Conservation (phyloP, 1,140 invertebrate species). For the Nixonia krombeini region DNA sequence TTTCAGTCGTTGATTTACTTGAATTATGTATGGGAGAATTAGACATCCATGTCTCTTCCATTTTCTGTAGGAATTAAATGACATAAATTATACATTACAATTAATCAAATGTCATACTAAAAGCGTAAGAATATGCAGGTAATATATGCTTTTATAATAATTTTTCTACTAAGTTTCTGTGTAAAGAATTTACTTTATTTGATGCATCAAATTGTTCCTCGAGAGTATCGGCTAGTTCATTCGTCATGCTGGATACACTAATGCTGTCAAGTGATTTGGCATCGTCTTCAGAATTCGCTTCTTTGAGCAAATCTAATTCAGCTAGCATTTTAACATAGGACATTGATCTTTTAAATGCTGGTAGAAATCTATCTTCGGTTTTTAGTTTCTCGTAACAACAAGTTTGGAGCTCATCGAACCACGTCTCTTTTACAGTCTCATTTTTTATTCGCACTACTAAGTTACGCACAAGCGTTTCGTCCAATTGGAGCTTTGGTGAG, state of each 20-base stretch:
- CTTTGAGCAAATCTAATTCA: conserved; percentile 82
- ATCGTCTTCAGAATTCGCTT: conserved; percentile 73
- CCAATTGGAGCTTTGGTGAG: conserved; percentile 77
- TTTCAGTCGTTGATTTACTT: conserved; percentile 15
- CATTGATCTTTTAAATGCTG: conserved; percentile 79
- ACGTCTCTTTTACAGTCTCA: conserved; percentile 77
- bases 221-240: conserved; percentile 57
- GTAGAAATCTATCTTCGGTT: conserved; percentile 78
- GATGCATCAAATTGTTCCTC: conserved; percentile 49
- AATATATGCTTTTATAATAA: too few relatives aligned
- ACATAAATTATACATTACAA: too few relatives aligned
- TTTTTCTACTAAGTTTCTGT: too few relatives aligned
- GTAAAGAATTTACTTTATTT: conserved; percentile 1
- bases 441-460: conserved; percentile 78
- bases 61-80: too few relatives aligned
- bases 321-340: conserved; percentile 82
- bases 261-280: conserved; percentile 71
- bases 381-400: conserved; percentile 79
- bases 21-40: conserved; percentile 45
- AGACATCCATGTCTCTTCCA: too few relatives aligned
- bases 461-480: conserved; percentile 77
- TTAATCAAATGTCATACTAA: too few relatives aligned
- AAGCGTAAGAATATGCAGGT: too few relatives aligned
- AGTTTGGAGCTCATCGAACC: conserved; percentile 89
- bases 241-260: conserved; percentile 65